These are phyloP conservation scores for Choloepus hoffmanni DNA, from an alignment of 2,113 vertebrate genomes.

Conservation along the genomic window DNA sequence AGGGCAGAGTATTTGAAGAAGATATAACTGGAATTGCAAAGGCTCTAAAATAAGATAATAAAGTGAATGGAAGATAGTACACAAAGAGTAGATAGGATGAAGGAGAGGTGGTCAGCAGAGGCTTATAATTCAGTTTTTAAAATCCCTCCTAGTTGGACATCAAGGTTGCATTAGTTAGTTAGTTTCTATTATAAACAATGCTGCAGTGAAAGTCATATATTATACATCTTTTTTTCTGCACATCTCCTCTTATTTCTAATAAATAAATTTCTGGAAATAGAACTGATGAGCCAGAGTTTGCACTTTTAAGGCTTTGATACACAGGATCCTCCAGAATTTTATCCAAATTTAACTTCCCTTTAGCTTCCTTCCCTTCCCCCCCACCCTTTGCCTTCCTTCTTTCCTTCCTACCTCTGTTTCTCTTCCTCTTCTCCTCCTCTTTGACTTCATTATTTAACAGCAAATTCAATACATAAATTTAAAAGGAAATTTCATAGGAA, in stretches of 20 bases:
- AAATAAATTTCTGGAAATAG: background rate
- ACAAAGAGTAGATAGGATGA: background rate
- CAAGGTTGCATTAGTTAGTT: background rate
- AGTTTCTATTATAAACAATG: background rate
- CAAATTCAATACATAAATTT: background rate
- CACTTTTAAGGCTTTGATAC: background rate
- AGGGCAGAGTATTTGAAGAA: background rate
- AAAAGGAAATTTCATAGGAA: background rate
- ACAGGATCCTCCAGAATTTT: background rate
- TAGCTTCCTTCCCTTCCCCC: background rate
- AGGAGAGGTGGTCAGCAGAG: background rate
- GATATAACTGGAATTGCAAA: background rate
- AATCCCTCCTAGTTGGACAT: background rate
- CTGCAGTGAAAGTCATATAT: background rate
- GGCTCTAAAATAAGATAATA: background rate
- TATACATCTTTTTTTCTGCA: background rate
- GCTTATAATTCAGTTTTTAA: background rate
- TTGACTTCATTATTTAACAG: background rate
- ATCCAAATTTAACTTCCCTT: background rate
- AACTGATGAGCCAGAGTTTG: background rate
- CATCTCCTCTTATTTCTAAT: slow-evolving; percentile 7
- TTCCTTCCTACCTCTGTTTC: background rate
- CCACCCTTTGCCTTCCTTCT: background rate
- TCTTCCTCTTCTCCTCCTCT: background rate
- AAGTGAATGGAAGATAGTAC: background rate